Base-by-base conservation (phyloP, 2,113 vertebrate species). In the Indicator indicator region DNA sequence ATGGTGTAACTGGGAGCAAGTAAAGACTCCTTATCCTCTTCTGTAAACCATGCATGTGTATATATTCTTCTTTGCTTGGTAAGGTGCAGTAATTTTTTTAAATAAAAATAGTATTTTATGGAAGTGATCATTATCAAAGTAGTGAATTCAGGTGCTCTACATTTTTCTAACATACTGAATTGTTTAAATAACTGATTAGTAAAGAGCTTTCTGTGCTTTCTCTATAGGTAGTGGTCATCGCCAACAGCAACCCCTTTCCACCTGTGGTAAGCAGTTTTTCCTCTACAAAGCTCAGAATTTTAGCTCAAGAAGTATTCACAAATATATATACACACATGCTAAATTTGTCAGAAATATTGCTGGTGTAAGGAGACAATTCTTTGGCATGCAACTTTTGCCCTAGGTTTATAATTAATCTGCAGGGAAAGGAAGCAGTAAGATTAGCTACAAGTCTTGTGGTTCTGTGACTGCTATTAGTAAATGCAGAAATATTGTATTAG, bases 161-260 rank as follows among this genome's bases (percentile, higher is more conserved):
- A 46, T 76, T 91, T 59, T 58, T 30, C 15, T 90, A 42, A 24
- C 9, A 48, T 48, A 72, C 16, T 64, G 52, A 56, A 26, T 18
- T 32, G 30, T 64, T 62, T 14, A 69, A 86, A 75, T 81, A 44
- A 65, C 30, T 60, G 30, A 79, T 4, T 5, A 79, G 12, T 82
- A 81, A 95, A 55, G 12, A 38, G 5, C 48, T 93, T 73, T 56
- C 8, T 89, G 56, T 68, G 19, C 14, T 89, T 88, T 93, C 38
- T 83, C n/a, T 69, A 6, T 36, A 97, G 97, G 67, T 96, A 5
- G 67, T 96, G 55, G 65, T 95, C 4, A 3, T 96, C 74, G 52
- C 97, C 83, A 94, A 95, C 67, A 97, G 92, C 73, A 76, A 94
- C 9, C 96, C 97, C 40, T 97, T 86, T 52, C 97, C 97, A 56